phyloP scores from a whole-genome alignment of 2,888 invertebrate genomes.

The Macroteleia sp. region DNA sequence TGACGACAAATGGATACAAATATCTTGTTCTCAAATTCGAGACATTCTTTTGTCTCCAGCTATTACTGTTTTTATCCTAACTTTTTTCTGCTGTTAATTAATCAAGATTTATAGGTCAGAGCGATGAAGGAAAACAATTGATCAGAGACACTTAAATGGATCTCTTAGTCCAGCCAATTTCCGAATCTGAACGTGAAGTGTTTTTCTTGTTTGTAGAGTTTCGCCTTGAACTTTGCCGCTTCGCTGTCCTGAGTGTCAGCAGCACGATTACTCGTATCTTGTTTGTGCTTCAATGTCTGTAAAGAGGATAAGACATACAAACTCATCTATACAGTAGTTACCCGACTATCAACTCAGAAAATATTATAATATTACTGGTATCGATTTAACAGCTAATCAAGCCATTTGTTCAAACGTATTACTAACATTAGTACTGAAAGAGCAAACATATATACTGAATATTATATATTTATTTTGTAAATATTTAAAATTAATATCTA shows the following conservation, averaged over 20 bases:
- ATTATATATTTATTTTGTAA: too few species aligned
- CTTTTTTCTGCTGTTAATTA: constrained; percentile 37
- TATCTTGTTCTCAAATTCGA: constrained; percentile 16
- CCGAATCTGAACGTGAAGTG: constrained; percentile 27
- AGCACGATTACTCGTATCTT: constrained; percentile 60
- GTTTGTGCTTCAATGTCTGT: constrained; percentile 62
- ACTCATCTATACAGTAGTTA: constrained; percentile 61
- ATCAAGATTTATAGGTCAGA: constrained; percentile 47
- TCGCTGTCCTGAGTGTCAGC: constrained; percentile 50
- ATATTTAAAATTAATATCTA: too few species aligned
- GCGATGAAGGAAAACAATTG: constrained; percentile 24
- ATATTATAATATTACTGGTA: constrained; percentile 47
- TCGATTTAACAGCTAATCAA: constrained; percentile 30
- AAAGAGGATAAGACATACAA: constrained; percentile 60
- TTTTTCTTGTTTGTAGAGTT: constrained; percentile 33
- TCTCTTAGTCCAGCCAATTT: constrained; percentile 21
- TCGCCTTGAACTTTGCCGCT: constrained; percentile 47
- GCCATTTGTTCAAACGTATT: constrained; percentile 12
- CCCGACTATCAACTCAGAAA: constrained; percentile 43
- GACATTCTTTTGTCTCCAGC: constrained; percentile 39
- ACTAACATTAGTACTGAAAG: constrained; percentile 3
- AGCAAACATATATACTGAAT: too few species aligned
- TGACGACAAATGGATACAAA: constrained; percentile 52
- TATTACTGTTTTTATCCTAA: constrained; percentile 29
- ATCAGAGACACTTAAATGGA: constrained; percentile 20